A percentile compares a stretch with the other conserved stretches of the same genome.
Conservation (phyloP, 2,797 vertebrate genomes). For the Amblyopsis hoosieri region DNA sequence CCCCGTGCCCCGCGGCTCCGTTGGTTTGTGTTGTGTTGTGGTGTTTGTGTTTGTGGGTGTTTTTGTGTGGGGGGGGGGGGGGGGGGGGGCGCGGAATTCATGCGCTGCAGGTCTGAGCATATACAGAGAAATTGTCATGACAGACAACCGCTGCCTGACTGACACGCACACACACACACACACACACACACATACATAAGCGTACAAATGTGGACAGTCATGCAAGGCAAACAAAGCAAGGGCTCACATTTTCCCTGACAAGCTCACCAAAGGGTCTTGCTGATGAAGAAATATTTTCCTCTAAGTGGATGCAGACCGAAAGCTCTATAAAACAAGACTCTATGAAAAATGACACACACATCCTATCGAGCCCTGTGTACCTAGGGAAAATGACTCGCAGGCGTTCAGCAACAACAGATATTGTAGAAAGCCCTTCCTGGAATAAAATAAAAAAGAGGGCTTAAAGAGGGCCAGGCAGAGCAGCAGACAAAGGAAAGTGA, state of each 20-base stretch:
- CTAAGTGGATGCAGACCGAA: constrained; percentile 42
- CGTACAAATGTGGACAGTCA: neutral
- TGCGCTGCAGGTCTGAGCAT: neutral
- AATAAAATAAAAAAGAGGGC: constrained; percentile 12
- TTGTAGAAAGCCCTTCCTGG: constrained; percentile 32
- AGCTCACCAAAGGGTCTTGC: constrained; percentile 7
- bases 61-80: neutral
- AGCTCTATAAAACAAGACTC: constrained; percentile 22
- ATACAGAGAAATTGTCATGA: constrained; percentile 12
- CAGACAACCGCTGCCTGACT: constrained; percentile 1
- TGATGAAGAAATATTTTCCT: constrained; percentile 37
- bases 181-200: neutral
- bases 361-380: constrained; percentile 17
- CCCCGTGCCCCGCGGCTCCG: too few species aligned
- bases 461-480: constrained; percentile 38
- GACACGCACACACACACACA: neutral
- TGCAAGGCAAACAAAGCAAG: constrained; percentile 3
- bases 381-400: constrained; percentile 16
- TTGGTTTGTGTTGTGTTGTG: too few species aligned
- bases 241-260: constrained; percentile 29
- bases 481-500: constrained; percentile 48
- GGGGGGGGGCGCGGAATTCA: neutral
- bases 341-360: constrained; percentile 32
- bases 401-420: constrained; percentile 26
- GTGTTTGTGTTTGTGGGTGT: neutral